A percentile compares a stretch with the other conserved stretches of the same genome.
These are phyloP conservation scores for Mythimna loreyi DNA, from an alignment of 2,888 invertebrate genomes.

Conservation along the genomic window DNA sequence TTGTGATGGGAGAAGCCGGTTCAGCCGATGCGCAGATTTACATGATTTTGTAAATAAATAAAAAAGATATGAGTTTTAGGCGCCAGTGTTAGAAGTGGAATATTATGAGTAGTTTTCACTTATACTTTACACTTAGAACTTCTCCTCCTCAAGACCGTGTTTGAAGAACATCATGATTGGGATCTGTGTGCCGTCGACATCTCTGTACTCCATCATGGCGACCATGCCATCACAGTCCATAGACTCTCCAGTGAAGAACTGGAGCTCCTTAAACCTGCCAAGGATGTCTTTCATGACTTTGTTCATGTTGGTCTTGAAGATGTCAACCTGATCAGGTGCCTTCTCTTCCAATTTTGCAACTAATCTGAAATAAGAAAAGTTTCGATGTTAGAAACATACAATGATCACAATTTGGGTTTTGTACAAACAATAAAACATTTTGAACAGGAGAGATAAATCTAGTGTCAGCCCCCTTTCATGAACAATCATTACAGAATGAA, in stretches of 20 bases:
- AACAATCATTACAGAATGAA: slow-evolving; percentile 85
- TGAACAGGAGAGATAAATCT: background rate
- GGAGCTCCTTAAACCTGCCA: slow-evolving; percentile 97
- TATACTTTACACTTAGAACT: slow-evolving; percentile 93
- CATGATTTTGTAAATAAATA: slow-evolving; percentile 89
- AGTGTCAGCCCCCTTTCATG: slow-evolving; percentile 86
- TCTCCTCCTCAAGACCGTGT: slow-evolving; percentile 98
- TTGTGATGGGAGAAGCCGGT: slow-evolving; percentile 86
- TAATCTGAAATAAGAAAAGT: slow-evolving; percentile 91
- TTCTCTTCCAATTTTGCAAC: slow-evolving; percentile 95
- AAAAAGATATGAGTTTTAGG: slow-evolving; percentile 81
- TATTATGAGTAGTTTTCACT: slow-evolving; percentile 80
- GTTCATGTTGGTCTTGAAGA: slow-evolving; percentile 97
- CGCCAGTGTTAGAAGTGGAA: slow-evolving; percentile 79
- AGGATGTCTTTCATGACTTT: slow-evolving; percentile 98
- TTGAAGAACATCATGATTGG: slow-evolving; percentile 99
- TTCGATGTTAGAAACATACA: slow-evolving; percentile 5
- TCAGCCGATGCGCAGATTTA: slow-evolving; percentile 77
- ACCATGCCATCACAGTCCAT: slow-evolving; percentile 98
- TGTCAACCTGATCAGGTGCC: slow-evolving; percentile 95
- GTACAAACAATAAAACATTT: background rate
- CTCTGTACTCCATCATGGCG: slow-evolving; percentile 98
- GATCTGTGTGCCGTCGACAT: slow-evolving; percentile 94
- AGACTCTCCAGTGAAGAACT: slow-evolving; percentile 98
- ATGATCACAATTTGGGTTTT: background rate